phyloP scores from a whole-genome alignment of 2,797 vertebrate species.

The Heterohyrax brucei region DNA sequence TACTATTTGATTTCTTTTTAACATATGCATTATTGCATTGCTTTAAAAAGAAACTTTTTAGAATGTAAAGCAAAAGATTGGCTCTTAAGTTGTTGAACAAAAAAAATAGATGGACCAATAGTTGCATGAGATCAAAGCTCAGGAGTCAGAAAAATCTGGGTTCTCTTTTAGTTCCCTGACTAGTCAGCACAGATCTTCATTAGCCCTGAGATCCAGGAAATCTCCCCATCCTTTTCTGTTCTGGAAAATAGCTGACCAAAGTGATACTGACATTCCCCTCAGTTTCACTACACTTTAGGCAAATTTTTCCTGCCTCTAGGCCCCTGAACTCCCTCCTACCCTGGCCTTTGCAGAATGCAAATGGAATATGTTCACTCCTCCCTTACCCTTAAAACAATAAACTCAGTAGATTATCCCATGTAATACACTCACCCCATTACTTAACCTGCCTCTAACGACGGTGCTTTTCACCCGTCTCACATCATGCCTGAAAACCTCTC shows the following conservation, averaged over 20 bases:
- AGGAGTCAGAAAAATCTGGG: neutral
- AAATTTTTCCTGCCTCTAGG: no score
- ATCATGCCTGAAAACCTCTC: neutral
- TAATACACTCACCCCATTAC: no score
- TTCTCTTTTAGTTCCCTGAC: neutral
- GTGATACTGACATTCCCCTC: no score
- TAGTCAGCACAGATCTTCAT: neutral
- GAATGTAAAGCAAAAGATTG: neutral
- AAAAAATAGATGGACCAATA: neutral
- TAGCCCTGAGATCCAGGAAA: no score
- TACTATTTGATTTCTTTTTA: conserved; percentile 65
- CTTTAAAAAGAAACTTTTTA: neutral
- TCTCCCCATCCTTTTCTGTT: no score
- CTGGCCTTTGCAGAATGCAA: neutral
- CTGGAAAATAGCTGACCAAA: no score
- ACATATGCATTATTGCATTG: neutral
- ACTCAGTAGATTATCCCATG: neutral
- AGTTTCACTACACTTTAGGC: no score
- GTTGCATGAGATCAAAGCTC: neutral
- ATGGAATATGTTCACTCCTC: neutral
- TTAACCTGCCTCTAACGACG: neutral
- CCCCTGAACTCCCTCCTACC: no score
- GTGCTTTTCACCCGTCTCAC: neutral
- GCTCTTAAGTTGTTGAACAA: neutral
- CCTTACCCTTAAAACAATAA: neutral